phyloP scores from a whole-genome alignment of 2,797 vertebrate genomes.

The Merluccius polli region DNA sequence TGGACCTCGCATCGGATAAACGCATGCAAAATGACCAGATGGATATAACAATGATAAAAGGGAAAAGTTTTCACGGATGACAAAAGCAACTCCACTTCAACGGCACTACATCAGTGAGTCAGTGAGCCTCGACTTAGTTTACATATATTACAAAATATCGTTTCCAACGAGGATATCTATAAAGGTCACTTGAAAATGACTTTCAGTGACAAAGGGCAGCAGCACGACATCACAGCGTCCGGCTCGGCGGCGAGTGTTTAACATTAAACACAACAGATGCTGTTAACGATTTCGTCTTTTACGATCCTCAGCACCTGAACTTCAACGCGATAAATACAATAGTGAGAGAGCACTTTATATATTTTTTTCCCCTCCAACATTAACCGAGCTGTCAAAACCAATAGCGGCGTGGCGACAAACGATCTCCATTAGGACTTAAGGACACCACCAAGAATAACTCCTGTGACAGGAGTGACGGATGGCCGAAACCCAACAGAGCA shows the following conservation, averaged over 20 bases:
- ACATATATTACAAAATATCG: background rate
- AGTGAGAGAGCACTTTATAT: background rate
- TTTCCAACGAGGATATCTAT: background rate
- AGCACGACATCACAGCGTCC: background rate
- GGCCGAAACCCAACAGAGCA: background rate
- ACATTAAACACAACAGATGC: background rate
- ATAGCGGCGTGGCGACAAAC: constrained; percentile 51
- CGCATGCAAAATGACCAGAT: no score
- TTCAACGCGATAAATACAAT: no score
- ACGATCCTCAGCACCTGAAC: background rate
- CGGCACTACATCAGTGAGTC: background rate
- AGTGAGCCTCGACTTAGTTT: background rate
- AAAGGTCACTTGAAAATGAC: background rate
- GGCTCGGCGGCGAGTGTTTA: background rate
- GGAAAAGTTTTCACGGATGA: no score
- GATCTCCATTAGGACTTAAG: constrained; percentile 36
- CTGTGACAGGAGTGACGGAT: constrained; percentile 1
- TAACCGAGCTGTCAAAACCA: constrained; percentile 1
- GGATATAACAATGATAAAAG: no score
- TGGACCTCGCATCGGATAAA: no score
- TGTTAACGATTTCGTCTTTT: background rate
- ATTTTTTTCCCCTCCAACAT: background rate
- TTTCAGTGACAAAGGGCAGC: background rate
- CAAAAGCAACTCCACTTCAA: no score
- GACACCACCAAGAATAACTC: constrained; percentile 30